Evolutionary conservation across 2,888 invertebrate species (phyloP).

Genomic region (Troides oblongomaculatus): DNA sequence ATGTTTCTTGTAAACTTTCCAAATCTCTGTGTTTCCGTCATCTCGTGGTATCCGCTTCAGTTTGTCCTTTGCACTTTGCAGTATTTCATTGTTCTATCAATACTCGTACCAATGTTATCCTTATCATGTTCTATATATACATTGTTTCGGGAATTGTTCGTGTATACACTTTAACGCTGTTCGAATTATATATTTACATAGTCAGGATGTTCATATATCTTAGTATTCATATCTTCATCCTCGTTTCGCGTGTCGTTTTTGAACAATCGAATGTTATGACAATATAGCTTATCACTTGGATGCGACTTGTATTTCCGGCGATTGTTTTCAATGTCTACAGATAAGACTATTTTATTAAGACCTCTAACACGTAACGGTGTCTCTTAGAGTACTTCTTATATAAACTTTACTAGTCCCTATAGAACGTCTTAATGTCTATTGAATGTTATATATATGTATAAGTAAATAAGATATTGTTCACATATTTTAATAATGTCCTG

Average conservation of each 20-base stretch:
- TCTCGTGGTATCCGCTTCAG: too few relatives aligned
- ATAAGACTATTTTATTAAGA: constrained; percentile 14
- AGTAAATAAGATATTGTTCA: constrained; percentile 60
- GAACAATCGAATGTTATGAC: constrained; percentile 68
- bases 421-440: constrained; percentile 73
- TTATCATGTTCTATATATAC: constrained; percentile 49
- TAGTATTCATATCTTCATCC: constrained; percentile 70
- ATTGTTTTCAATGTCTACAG: constrained; percentile 36
- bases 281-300: constrained; percentile 65
- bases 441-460: constrained; percentile 78
- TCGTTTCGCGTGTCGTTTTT: constrained; percentile 69
- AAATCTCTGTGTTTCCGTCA: too few relatives aligned
- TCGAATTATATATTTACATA: constrained; percentile 42
- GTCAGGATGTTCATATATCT: constrained; percentile 53
- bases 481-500: constrained; percentile 64
- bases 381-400: constrained; percentile 10
- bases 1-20: too few relatives aligned
- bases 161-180: constrained; percentile 58
- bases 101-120: constrained; percentile 58
- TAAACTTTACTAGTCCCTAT: constrained; percentile 52
- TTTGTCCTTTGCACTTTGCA: not conserved
- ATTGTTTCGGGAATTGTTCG: constrained; percentile 52
- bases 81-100: constrained; percentile 57
- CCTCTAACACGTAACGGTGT: constrained; percentile 10
- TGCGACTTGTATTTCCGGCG: constrained; percentile 35